Percentiles rank a stretch among this genome's conserved stretches.
These are phyloP conservation scores for Trachythela sp. DNA, from an alignment of 64 coral and sea anemone genomes.

Conservation along the genomic window DNA sequence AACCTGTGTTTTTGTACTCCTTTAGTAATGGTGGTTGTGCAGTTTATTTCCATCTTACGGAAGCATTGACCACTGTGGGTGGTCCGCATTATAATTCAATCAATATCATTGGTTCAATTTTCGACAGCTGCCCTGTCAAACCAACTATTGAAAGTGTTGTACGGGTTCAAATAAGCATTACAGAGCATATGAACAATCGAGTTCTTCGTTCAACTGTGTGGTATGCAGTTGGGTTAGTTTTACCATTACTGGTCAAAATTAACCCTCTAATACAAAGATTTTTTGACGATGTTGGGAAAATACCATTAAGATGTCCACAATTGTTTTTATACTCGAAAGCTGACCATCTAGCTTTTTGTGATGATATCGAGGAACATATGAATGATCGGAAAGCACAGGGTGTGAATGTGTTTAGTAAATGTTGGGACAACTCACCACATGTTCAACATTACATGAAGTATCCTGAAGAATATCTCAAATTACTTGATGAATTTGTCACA, in stretches of 20 bases:
- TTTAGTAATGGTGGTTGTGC: slow-evolving; percentile 93
- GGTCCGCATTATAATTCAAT: slow-evolving; percentile 44
- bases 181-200: slow-evolving; percentile 55
- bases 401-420: slow-evolving; percentile 50
- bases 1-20: slow-evolving; percentile 81
- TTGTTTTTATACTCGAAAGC: slow-evolving; percentile 78
- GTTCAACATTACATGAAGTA: slow-evolving; percentile 86
- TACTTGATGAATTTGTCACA: slow-evolving; percentile 52
- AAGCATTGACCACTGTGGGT: slow-evolving; percentile 53
- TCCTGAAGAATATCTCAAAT: slow-evolving; percentile 61
- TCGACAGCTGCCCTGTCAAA: slow-evolving; percentile 81
- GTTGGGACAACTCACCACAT: slow-evolving; percentile 88
- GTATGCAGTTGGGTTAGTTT: slow-evolving; percentile 39
- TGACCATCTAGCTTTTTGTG: slow-evolving; percentile 62
- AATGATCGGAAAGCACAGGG: slow-evolving; percentile 56
- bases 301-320: slow-evolving; percentile 47
- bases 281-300: slow-evolving; percentile 43
- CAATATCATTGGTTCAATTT: slow-evolving; percentile 68
- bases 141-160: slow-evolving; percentile 64
- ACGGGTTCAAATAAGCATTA: slow-evolving; percentile 48
- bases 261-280: slow-evolving; percentile 50
- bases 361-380: slow-evolving; percentile 64
- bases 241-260: slow-evolving; percentile 46
- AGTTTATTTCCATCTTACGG: slow-evolving; percentile 76
- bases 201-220: slow-evolving; percentile 49